Evolutionary conservation across 2,888 invertebrate genomes (phyloP).

Genomic region (Cephus pulcher): DNA sequence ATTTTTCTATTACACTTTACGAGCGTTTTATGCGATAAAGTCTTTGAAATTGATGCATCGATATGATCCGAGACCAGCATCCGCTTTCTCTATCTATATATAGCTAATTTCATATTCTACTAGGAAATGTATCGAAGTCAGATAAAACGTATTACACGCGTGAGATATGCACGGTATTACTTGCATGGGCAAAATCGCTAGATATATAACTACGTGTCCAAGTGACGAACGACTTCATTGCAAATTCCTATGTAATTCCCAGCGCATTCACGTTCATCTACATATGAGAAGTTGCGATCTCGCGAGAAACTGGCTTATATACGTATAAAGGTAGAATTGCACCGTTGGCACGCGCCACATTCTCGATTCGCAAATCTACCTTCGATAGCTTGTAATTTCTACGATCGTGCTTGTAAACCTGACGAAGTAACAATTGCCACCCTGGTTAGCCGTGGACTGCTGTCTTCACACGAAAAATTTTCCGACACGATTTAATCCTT

Average conservation of each 20-base stretch:
- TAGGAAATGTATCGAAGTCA: conserved; percentile 31
- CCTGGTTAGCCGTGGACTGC: background rate
- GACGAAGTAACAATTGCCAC: background rate
- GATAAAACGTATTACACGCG: conserved; percentile 40
- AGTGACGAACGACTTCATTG: background rate
- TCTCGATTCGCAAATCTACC: background rate
- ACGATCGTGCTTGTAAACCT: background rate
- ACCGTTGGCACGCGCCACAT: background rate
- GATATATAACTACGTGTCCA: background rate
- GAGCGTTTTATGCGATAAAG: conserved; percentile 21
- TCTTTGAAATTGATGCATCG: conserved; percentile 31
- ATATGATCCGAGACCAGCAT: conserved; percentile 25
- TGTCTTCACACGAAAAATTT: background rate
- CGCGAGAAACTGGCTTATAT: background rate
- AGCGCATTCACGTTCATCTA: background rate
- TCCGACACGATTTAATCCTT: background rate
- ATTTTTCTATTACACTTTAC: conserved; percentile 16
- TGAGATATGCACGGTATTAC: conserved; percentile 38
- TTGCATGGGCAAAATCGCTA: conserved; percentile 31
- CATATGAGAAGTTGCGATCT: background rate
- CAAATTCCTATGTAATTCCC: background rate
- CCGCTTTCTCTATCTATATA: conserved; percentile 19
- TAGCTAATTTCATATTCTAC: conserved; percentile 37
- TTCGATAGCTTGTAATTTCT: background rate
- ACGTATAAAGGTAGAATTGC: background rate